These are phyloP conservation scores for Enteromius unitaeniatus DNA, from an alignment of 2,797 vertebrate genomes.

Conservation along the genomic window DNA sequence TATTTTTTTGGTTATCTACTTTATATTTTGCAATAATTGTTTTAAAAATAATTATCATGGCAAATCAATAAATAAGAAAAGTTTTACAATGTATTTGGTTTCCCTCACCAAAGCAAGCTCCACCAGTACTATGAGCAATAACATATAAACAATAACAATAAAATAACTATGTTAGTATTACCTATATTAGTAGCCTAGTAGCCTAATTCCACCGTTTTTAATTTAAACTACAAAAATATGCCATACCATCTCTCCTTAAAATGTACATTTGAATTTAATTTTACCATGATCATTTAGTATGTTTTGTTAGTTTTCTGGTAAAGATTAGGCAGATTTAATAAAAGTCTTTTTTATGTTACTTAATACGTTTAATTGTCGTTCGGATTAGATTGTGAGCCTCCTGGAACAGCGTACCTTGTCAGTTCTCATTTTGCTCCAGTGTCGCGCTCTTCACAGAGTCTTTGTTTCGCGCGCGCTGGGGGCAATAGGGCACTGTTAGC, in stretches of 20 bases:
- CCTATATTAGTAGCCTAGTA: background rate
- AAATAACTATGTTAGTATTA: background rate
- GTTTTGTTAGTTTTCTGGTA: background rate
- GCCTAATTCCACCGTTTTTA: background rate
- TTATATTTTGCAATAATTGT: too few relatives aligned
- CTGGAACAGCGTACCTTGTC: slow-evolving; percentile 70
- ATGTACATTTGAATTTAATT: background rate
- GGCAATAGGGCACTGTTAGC: slow-evolving; percentile 64
- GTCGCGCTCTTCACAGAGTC: slow-evolving; percentile 71
- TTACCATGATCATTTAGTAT: background rate
- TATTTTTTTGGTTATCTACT: background rate
- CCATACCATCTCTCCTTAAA: background rate
- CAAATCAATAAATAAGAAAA: background rate
- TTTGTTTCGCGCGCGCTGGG: slow-evolving; percentile 72
- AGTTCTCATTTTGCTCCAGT: slow-evolving; percentile 68
- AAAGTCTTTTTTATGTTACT: background rate
- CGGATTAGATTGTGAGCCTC: slow-evolving; percentile 61
- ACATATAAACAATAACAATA: background rate
- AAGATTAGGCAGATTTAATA: slow-evolving; percentile 5
- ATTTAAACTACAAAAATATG: background rate
- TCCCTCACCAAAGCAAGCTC: background rate
- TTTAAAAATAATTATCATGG: background rate
- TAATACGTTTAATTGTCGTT: slow-evolving; percentile 18
- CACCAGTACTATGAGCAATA: background rate
- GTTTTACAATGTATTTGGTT: background rate